Base-by-base conservation (phyloP, 1,140 invertebrate genomes). In the Neoseiulus cucumeris region DNA sequence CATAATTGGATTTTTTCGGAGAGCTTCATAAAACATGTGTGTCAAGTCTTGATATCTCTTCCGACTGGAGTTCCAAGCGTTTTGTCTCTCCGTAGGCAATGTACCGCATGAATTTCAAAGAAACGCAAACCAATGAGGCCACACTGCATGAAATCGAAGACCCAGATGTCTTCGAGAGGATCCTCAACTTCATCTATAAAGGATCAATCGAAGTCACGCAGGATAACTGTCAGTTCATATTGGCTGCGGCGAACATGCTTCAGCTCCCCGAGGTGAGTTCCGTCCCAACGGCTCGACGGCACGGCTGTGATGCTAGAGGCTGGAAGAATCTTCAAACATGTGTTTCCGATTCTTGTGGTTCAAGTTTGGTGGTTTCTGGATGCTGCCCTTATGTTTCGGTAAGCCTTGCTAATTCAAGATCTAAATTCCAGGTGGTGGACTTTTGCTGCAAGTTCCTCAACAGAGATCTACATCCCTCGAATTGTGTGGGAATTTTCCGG, bases 211-310 rank as follows among this genome's bases (percentile, higher is more conserved):
- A 75, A 42, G 73, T 83, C 4, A 76, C 72, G 44, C 82, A 87
- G 75, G 82, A 83, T 20, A 91, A 88, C 79, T 89, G 92, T 51
- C 88, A 92, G 77, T 89, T 93, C 70, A 75, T 94, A 64, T 80
- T 93, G 68, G 82, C 87, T 64, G 89, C 89, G 42, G 89, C 90
- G 45, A 91, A 93, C 73, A 94, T 94, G 89, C 77, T 96, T 59
- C 86, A 93, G 75, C 74, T 92, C 22, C 81, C 83, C 68, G 87
- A 91, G 76, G 83, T 59, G 17, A 25, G 45, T 47, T 7, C 33
- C 45, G 22, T 33, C 22, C 45, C 28, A 20, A 47, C 14, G 45
- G 20, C 28, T 14, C 14, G 42, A 18, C 14, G 4, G 28, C 14
- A 6, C 28, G 18, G 7, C 45, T 7, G 20, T 47, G 14, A 6